phyloP scores from a whole-genome alignment of 2,113 vertebrate genomes.

The Coptodon bakossiorum region DNA sequence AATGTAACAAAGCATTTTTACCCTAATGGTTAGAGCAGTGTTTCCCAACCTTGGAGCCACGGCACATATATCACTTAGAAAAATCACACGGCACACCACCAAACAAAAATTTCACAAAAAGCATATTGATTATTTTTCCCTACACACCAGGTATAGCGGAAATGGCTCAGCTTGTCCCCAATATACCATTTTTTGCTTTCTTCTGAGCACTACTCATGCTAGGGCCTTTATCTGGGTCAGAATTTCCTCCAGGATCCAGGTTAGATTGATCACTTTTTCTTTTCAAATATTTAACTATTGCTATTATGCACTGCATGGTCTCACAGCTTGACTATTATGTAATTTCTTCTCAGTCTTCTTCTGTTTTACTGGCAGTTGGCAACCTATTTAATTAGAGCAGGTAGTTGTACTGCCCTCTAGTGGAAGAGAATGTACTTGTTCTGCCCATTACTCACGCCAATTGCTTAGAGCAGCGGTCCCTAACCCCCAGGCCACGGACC shows the following conservation, averaged over 20 bases:
- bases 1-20: background rate
- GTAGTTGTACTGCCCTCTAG: background rate
- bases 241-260: background rate
- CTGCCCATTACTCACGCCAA: background rate
- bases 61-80: background rate
- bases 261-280: background rate
- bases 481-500: background rate
- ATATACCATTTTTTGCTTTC: background rate
- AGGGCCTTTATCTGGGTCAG: background rate
- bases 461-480: background rate
- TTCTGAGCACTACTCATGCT: background rate
- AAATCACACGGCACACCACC: background rate
- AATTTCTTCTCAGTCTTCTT: background rate
- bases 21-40: background rate
- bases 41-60: background rate
- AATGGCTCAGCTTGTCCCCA: background rate
- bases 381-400: background rate
- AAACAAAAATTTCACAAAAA: background rate
- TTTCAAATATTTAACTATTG: background rate
- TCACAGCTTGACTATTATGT: background rate
- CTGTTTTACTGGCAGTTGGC: background rate
- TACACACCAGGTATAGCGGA: fast-evolving
- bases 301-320: background rate
- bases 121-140: background rate
- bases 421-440: background rate